These are phyloP conservation scores for Dermolepida albohirtum DNA, from an alignment of 2,888 invertebrate genomes.

Conservation along the genomic window DNA sequence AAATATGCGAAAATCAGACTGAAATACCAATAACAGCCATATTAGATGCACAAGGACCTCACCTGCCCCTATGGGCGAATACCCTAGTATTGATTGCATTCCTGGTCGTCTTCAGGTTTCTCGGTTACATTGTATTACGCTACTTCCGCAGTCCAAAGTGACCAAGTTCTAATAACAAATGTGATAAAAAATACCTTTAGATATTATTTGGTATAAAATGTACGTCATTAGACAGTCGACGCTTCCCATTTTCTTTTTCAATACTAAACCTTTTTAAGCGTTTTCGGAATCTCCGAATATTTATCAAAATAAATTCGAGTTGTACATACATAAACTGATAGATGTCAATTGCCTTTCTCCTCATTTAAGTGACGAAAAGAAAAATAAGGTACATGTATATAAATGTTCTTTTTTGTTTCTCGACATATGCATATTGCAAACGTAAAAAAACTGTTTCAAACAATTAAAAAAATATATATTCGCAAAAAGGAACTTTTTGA, in stretches of 20 bases:
- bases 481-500: no score
- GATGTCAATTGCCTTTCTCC: no score
- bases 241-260: slow-evolving; percentile 7
- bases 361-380: no score
- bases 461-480: no score
- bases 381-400: no score
- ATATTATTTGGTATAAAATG: slow-evolving; percentile 16
- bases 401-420: no score
- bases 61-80: slow-evolving; percentile 79
- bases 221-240: slow-evolving; percentile 6
- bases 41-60: slow-evolving; percentile 74
- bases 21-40: slow-evolving; percentile 76
- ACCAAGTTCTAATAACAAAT: slow-evolving; percentile 51
- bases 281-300: neutral
- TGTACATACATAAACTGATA: neutral
- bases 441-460: no score
- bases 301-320: neutral
- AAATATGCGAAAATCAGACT: slow-evolving; percentile 69
- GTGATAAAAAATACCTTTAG: slow-evolving; percentile 42
- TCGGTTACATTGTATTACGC: slow-evolving; percentile 80
- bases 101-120: slow-evolving; percentile 76
- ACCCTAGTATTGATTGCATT: slow-evolving; percentile 77
- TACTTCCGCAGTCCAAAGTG: slow-evolving; percentile 77
- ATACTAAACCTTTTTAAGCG: neutral
- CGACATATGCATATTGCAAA: no score